Evolutionary conservation across 2,113 vertebrate species (phyloP).

Genomic region (Myrmecobius fasciatus): DNA sequence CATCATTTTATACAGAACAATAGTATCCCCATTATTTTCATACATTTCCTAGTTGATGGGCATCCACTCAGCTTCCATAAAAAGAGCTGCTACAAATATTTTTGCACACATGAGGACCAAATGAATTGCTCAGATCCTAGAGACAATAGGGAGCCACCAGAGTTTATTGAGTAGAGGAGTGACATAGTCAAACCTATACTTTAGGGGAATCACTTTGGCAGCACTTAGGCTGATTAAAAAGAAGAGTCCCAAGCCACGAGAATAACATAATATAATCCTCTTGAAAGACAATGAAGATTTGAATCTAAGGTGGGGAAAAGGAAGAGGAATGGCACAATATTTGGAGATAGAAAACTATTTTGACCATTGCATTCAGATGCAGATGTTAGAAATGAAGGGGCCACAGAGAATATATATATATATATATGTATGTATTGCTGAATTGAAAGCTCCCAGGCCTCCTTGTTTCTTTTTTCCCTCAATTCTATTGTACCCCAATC

Average conservation of each 20-base stretch:
- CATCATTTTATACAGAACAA: too few species aligned
- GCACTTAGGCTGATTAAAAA: not conserved
- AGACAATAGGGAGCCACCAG: not conserved
- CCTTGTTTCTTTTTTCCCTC: not conserved
- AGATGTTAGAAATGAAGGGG: not conserved
- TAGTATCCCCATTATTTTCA: too few species aligned
- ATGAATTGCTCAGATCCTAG: not conserved
- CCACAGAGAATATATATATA: not conserved
- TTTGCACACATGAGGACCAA: not conserved
- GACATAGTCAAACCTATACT: not conserved
- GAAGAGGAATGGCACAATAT: not conserved
- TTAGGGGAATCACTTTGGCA: not conserved
- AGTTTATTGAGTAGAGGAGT: not conserved
- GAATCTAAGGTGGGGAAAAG: not conserved
- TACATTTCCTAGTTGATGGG: too few species aligned
- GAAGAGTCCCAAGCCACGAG: not conserved
- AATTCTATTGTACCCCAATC: not conserved
- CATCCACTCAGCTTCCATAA: too few species aligned
- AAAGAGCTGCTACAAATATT: too few species aligned
- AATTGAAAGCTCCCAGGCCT: not conserved
- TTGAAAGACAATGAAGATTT: not conserved
- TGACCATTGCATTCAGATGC: not conserved
- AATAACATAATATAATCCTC: not conserved
- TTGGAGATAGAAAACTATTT: not conserved
- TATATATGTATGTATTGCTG: not conserved